Base-by-base conservation (phyloP, 2,888 invertebrate species). In the Omphaloscelis lunosa region DNA sequence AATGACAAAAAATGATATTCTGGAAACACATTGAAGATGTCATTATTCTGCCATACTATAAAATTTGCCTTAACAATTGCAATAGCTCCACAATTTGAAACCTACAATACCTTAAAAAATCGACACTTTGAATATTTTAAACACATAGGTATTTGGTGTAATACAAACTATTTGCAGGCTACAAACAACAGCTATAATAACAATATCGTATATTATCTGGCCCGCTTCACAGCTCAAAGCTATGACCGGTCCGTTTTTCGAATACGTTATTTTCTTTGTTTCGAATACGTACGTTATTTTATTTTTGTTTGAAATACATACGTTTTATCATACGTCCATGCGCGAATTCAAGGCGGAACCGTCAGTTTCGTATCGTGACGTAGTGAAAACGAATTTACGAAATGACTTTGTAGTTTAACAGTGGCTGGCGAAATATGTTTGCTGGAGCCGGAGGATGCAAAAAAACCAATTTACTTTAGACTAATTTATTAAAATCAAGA, bases 231-330 rank as follows among this genome's bases (percentile, higher is more conserved):
- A 63, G 41, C n/a, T 69, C 74, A 56, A 59, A 75, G 62, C 69
- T 67, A 75, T 67, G 70, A 70, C 56, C 75, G 74, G 41, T 75
- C 29, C 70, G 74, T 63, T 82, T 70, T 78, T 20, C 72, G 75
- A 78, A 85, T 84, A 70, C 72, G 67, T 72, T 85, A 85, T 78
- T 72, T 72, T 77, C 82, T 72, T 83, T 85, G 78, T 85, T 83
- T 81, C 51, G 27, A 82, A 73, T 59, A 70, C 41, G 34, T 58
- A n/a, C 59, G 62, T 34, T 69, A 53, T 82, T 84, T 69, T 84
- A 72, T 78, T 66, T 80, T 63, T 76, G 59, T 85, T 73, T 85
- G 59, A 59, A 84, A 80, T 53, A 75, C 39, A 80, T 53, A 75
- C 39, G 72, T 76, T 75, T 59, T 82, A 84, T 72, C 62, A 72